These are phyloP conservation scores for Bicyclus anynana DNA, from an alignment of 1,140 invertebrate species.

Conservation along the genomic window DNA sequence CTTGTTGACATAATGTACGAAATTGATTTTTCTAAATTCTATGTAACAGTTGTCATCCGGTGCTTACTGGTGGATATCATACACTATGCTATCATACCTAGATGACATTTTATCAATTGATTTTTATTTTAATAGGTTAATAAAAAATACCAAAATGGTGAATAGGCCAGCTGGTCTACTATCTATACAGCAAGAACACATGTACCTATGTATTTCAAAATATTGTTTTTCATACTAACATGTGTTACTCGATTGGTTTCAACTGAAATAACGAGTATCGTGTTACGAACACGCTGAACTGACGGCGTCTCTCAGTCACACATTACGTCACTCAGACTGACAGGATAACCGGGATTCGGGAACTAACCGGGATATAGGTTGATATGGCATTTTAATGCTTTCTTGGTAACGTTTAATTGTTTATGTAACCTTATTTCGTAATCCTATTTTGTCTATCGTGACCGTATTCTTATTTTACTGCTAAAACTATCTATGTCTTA, in stretches of 20 bases:
- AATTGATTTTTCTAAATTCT: too few species aligned
- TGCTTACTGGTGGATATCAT: too few species aligned
- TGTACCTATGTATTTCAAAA: too few species aligned
- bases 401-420: conserved; percentile 43
- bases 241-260: not conserved
- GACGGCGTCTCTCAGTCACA: not conserved
- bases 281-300: conserved; percentile 3
- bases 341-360: conserved; percentile 57
- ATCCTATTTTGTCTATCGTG: conserved; percentile 36
- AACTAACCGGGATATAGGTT: conserved; percentile 51
- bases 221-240: too few species aligned
- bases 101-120: too few species aligned
- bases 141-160: too few species aligned
- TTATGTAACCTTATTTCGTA: conserved; percentile 58
- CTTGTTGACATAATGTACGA: too few species aligned
- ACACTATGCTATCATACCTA: too few species aligned
- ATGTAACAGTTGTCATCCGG: too few species aligned
- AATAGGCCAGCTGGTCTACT: too few species aligned
- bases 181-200: too few species aligned
- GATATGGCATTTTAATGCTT: conserved; percentile 34
- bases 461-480: conserved; percentile 36
- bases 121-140: too few species aligned
- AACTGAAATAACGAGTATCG: conserved; percentile 10
- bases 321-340: conserved; percentile 13
- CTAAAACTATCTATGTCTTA: not conserved